Percentiles rank a stretch among this genome's conserved stretches.
Evolutionary conservation across 2,888 invertebrate genomes (phyloP).

Genomic region (Archips xylosteana): DNA sequence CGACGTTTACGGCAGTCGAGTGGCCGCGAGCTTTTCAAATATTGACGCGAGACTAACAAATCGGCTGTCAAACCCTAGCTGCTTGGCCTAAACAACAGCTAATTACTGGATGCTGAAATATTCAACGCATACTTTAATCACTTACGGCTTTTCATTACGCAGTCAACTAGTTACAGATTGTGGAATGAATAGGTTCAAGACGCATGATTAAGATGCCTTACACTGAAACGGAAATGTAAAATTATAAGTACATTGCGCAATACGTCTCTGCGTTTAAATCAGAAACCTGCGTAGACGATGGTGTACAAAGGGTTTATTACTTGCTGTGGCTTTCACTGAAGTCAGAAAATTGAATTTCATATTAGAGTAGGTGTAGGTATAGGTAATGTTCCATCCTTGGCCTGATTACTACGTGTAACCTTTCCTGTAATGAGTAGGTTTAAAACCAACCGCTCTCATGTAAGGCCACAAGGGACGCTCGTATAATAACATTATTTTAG

Average conservation of each 20-base stretch:
- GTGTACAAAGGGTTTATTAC: constrained; percentile 1
- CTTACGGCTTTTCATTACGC: constrained; percentile 13
- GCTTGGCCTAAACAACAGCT: constrained; percentile 53
- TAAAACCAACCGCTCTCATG: constrained; percentile 3
- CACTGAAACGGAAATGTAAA: background rate
- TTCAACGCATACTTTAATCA: constrained; percentile 44
- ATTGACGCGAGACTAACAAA: constrained; percentile 56
- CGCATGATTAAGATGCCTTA: background rate
- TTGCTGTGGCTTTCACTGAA: constrained; percentile 1
- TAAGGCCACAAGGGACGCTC: constrained; percentile 6
- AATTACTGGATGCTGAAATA: constrained; percentile 55
- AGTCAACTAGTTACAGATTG: constrained; percentile 10
- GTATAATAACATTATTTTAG: constrained; percentile 8
- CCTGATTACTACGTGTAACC: background rate
- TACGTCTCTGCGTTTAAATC: background rate
- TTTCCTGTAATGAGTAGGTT: background rate
- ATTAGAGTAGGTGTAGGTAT: background rate
- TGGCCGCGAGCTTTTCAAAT: constrained; percentile 50
- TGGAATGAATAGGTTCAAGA: background rate
- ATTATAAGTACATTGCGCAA: background rate
- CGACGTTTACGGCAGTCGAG: constrained; percentile 44
- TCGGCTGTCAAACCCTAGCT: constrained; percentile 50
- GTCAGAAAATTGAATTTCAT: background rate
- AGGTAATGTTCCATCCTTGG: background rate
- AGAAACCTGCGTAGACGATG: background rate